Evolutionary conservation across 2,797 vertebrate genomes (phyloP).

Genomic region (Poeciliopsis paucimaculata): DNA sequence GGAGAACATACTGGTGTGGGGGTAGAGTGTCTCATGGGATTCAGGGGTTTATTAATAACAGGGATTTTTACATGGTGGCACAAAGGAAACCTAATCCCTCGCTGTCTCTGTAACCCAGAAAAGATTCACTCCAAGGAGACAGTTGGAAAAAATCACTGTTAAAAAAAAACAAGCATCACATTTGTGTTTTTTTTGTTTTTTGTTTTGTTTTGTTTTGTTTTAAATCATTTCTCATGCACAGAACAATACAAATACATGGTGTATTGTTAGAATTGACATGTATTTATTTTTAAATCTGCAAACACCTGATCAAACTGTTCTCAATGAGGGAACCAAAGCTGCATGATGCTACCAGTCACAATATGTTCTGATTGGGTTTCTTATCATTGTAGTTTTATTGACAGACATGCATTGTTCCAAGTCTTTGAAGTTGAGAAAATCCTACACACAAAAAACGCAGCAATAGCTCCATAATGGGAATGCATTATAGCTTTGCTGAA

Average conservation of each 20-base stretch:
- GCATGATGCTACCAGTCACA: background rate
- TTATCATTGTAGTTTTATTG: background rate
- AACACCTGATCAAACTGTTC: background rate
- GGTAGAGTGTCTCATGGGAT: slow-evolving; percentile 42
- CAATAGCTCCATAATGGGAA: background rate
- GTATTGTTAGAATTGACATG: background rate
- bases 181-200: background rate
- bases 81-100: slow-evolving; percentile 58
- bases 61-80: slow-evolving; percentile 52
- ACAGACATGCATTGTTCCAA: background rate
- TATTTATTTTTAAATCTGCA: background rate
- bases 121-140: slow-evolving; percentile 49
- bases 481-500: background rate
- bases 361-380: background rate
- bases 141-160: background rate
- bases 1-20: slow-evolving; percentile 25
- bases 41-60: slow-evolving; percentile 65
- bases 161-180: background rate
- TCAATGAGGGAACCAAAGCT: background rate
- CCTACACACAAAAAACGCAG: background rate
- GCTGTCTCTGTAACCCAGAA: slow-evolving; percentile 70
- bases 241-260: background rate
- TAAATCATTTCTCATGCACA: background rate
- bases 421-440: background rate
- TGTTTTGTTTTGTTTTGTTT: too few species aligned